Evolutionary conservation across 1,140 invertebrate genomes (phyloP), one percentile per base, ranked within the genome.

Genomic region (Proctacanthus coquilletti): DNA sequence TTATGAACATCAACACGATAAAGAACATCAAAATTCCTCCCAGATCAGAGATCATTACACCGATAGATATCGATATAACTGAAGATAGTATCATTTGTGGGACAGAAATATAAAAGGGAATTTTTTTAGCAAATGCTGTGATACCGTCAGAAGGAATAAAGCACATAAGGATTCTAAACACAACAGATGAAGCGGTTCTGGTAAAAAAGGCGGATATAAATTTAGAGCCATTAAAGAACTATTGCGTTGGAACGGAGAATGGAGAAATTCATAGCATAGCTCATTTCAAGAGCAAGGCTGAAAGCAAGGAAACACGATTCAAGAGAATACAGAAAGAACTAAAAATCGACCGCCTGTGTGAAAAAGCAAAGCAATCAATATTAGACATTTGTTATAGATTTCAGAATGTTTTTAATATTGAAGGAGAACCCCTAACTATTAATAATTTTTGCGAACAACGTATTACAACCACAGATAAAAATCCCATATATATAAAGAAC

Each of bases 381-480:
- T n/a, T n/a, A n/a, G n/a, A n/a, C n/a, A n/a, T n/a, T n/a, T n/a
- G n/a, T n/a, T n/a, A n/a, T n/a, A n/a, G n/a, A n/a, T n/a, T n/a
- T n/a, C n/a, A n/a, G n/a, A n/a, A 36, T 5, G 14, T 36, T 36
- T 36, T 36, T 25, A 3, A 3, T 4, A 18, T 36, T 9, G 35
- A 36, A 9, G 13, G 19, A 5, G 35, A 36, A 14, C 14, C 6
- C 20, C 5, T 38, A 21, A 25, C 30, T 31, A 21, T 10, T 27
- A 42, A 42, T 21, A 42, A 42, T 20, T 42, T 42, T 30, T 42
- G 35, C 35, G 13, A 17, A n/a, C 41, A 42, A 30, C 15, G 17
- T 5, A 29, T 42, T 1, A 9, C 20, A 27, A 2, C 36, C 10
- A 13, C 6, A 14, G 41, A 42, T 19, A 30, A 39, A 3, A 39